phyloP scores from a whole-genome alignment of 2,888 invertebrate genomes.

The Drosophila paracracens region DNA sequence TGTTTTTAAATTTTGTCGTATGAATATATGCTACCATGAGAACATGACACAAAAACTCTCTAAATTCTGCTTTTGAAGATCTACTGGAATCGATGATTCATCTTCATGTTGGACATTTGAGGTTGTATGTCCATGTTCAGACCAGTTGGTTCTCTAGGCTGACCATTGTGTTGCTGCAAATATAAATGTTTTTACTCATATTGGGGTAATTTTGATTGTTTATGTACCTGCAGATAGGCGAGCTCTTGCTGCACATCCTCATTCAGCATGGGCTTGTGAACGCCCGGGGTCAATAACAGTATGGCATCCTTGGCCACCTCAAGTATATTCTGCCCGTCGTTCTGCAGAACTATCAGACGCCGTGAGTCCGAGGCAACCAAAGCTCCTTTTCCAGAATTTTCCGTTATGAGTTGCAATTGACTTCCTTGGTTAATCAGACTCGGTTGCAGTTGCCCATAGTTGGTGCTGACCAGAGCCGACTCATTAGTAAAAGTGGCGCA shows the following conservation, averaged over 20 bases:
- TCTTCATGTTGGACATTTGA: constrained; percentile 10
- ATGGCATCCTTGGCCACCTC: constrained; percentile 51
- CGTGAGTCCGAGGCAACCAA: constrained; percentile 3
- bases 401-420: neutral
- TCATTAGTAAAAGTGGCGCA: neutral
- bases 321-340: neutral
- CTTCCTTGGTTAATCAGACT: neutral
- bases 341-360: constrained; percentile 35
- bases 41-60: neutral
- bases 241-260: constrained; percentile 76
- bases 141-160: constrained; percentile 11
- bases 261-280: constrained; percentile 71
- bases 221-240: constrained; percentile 73
- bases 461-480: neutral
- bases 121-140: constrained; percentile 23
- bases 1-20: neutral
- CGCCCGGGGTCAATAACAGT: constrained; percentile 59
- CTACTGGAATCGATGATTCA: constrained; percentile 45
- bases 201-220: neutral
- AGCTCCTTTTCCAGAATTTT: neutral
- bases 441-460: neutral
- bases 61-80: neutral
- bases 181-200: neutral
- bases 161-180: constrained; percentile 19
- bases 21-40: neutral